phyloP scores from a whole-genome alignment of 2,888 invertebrate genomes.

The Dolichopus griseipennis region DNA sequence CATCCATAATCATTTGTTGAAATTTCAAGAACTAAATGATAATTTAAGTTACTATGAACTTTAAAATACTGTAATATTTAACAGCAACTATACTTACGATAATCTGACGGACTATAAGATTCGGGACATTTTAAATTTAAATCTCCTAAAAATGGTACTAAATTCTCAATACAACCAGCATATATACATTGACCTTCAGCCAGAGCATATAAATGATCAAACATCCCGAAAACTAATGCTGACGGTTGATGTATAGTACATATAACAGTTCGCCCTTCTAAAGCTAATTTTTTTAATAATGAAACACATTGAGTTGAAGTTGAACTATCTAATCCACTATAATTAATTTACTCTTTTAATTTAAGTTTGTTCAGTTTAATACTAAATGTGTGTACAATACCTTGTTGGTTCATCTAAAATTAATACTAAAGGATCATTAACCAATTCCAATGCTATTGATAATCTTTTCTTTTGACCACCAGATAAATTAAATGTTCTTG shows the following conservation, averaged over 20 bases:
- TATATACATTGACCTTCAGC: conserved; percentile 72
- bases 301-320: conserved; percentile 74
- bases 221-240: conserved; percentile 74
- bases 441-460: conserved; percentile 80
- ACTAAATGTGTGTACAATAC: conserved; percentile 43
- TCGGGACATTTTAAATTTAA: conserved; percentile 69
- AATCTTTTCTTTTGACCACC: conserved; percentile 87
- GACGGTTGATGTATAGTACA: conserved; percentile 90
- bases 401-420: conserved; percentile 93
- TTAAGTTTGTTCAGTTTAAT: background rate
- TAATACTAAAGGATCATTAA: conserved; percentile 86
- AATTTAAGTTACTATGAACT: no score
- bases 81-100: conserved; percentile 61
- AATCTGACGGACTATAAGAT: conserved; percentile 87
- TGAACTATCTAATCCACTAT: conserved; percentile 70
- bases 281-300: conserved; percentile 69
- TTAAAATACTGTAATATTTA: no score
- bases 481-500: conserved; percentile 63
- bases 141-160: conserved; percentile 67
- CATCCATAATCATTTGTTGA: conserved; percentile 69
- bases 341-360: conserved; percentile 24
- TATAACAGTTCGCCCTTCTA: conserved; percentile 76
- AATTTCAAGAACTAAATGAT: conserved; percentile 62
- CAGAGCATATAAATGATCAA: conserved; percentile 79
- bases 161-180: conserved; percentile 64